Base-by-base conservation (phyloP, 1,140 invertebrate species). In the Micrasema longulum region DNA sequence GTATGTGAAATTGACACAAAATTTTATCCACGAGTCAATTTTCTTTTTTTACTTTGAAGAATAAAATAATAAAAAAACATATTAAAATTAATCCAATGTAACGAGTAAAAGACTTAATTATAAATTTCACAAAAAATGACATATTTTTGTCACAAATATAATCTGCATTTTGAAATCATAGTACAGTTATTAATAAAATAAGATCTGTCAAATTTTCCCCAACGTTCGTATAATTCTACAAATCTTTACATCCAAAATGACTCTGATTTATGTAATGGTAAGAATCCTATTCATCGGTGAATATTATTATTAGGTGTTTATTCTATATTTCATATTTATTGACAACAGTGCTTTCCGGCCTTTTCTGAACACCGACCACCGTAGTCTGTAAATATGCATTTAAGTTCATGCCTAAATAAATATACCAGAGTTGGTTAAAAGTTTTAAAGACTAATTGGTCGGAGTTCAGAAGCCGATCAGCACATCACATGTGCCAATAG, bases 401-500 rank as follows among this genome's bases (percentile, higher is more conserved):
- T n/a, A n/a, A n/a, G n/a, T n/a, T n/a, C n/a, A n/a, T n/a, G n/a
- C n/a, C n/a, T n/a, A n/a, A n/a, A n/a, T n/a, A n/a, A n/a, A n/a
- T n/a, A n/a, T n/a, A n/a, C n/a, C n/a, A n/a, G n/a, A n/a, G n/a
- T n/a, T n/a, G n/a, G n/a, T n/a, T 1, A 45, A 57, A n/a, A 41
- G 20, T 12, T 14, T 55, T 12, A 14, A 14, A 55, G 26, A 57
- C 23, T 31, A 57, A 9, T 45, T 67, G 63, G 23, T 48, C 65
- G 38, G 60, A 63, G 52, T 18, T 50, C 26, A 53, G 62, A 45
- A 31, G 60, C 69, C 69, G 16, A 22, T 4, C 53, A 72, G 73
- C 73, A 75, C 73, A 52, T 69, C 62, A 38, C 73, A 75, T 75
- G 47, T 20, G 67, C 69, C 66, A 55, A 72, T 57, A 75, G 50